Percentiles rank a stretch among this genome's conserved stretches.
These are phyloP conservation scores for Pseudachorutes palmiensis DNA, from an alignment of 1,140 invertebrate genomes.

Conservation along the genomic window DNA sequence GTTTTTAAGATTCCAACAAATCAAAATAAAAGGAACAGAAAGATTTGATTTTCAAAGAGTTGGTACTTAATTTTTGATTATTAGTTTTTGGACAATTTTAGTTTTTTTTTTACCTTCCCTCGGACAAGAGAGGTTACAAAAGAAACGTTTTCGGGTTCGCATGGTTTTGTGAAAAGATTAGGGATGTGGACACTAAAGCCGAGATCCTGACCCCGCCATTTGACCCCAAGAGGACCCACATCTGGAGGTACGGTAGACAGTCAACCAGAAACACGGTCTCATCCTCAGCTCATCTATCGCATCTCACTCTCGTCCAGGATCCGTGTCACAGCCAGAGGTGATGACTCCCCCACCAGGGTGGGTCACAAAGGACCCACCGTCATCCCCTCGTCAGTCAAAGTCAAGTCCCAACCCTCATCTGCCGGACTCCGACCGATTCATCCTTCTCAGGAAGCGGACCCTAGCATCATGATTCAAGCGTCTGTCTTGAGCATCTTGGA, in stretches of 20 bases:
- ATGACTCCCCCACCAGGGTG: too few relatives aligned
- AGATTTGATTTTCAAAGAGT: conserved; percentile 16
- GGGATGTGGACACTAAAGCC: conserved; percentile 16
- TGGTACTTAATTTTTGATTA: conserved; percentile 24
- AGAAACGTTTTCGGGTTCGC: conserved; percentile 19
- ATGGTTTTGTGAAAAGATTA: conserved; percentile 20
- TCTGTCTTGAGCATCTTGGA: too few relatives aligned
- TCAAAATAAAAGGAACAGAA: conserved; percentile 15
- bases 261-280: conserved; percentile 1
- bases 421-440: neutral
- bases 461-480: too few relatives aligned
- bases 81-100: conserved; percentile 32
- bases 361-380: neutral
- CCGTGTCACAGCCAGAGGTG: too few relatives aligned
- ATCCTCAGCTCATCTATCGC: conserved; percentile 14
- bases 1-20: neutral
- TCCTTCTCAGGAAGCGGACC: neutral
- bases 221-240: conserved; percentile 11
- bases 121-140: conserved; percentile 28
- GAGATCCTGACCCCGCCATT: neutral
- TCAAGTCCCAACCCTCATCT: conserved; percentile 1
- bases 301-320: too few relatives aligned
- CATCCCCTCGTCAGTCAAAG: neutral
- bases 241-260: neutral
- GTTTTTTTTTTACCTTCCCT: conserved; percentile 30